A percentile compares a stretch with the other conserved stretches of the same genome.
phyloP scores from a whole-genome alignment of 2,888 invertebrate genomes.

The Sympetrum striolatum region DNA sequence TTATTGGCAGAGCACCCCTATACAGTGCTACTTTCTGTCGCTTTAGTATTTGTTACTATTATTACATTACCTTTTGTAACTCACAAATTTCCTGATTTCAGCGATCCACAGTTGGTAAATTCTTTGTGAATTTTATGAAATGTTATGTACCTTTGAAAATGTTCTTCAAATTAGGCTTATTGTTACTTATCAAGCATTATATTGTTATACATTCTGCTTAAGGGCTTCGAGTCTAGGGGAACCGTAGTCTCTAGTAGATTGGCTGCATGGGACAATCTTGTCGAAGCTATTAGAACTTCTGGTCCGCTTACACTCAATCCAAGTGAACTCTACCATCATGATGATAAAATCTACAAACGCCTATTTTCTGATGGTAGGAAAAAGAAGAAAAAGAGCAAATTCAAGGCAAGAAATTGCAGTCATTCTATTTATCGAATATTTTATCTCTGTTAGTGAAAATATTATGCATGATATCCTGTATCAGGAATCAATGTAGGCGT shows the following conservation, averaged over 20 bases:
- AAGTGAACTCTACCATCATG: conserved; percentile 46
- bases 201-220: conserved; percentile 51
- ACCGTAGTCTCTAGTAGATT: conserved; percentile 80
- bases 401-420: not conserved
- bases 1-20: conserved; percentile 73
- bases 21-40: conserved; percentile 68
- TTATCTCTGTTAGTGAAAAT: not conserved
- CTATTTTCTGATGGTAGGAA: not conserved
- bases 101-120: conserved; percentile 82
- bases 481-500: not conserved
- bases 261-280: conserved; percentile 84
- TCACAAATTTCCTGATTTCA: conserved; percentile 77
- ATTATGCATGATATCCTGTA: not conserved
- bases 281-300: conserved; percentile 74
- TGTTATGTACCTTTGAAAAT: not conserved
- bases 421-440: no score
- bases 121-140: not conserved
- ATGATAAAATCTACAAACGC: conserved; percentile 8
- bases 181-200: conserved; percentile 42
- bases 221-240: conserved; percentile 94
- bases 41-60: conserved; percentile 70
- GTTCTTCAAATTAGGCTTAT: not conserved
- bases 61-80: conserved; percentile 70
- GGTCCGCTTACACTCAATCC: conserved; percentile 78
- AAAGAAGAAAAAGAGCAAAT: not conserved